phyloP scores from a whole-genome alignment of 2,113 vertebrate genomes.

The Pongo abelii region DNA sequence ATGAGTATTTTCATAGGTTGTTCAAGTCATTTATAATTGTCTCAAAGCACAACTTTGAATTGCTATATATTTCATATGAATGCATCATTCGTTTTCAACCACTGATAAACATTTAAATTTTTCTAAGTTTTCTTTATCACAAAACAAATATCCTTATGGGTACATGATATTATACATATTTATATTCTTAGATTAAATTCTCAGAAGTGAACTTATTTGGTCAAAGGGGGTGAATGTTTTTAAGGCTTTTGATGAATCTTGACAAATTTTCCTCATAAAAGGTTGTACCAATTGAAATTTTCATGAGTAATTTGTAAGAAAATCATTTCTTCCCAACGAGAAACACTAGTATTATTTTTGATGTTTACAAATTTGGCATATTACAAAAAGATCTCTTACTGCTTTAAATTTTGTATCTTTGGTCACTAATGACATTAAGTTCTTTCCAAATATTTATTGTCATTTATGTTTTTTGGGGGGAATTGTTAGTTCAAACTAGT shows the following conservation, averaged over 20 bases:
- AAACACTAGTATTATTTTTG: conserved; percentile 13
- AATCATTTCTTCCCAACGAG: background rate
- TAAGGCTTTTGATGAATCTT: background rate
- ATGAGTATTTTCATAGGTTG: background rate
- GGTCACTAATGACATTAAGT: background rate
- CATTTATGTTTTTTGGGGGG: background rate
- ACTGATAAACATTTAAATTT: background rate
- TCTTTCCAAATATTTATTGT: background rate
- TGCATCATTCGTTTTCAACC: conserved; percentile 39
- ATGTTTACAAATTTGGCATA: background rate
- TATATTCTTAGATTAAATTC: conserved; percentile 23
- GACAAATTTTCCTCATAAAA: background rate
- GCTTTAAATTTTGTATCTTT: conserved; percentile 22
- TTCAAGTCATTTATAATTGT: background rate
- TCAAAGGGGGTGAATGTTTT: background rate
- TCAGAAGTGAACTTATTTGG: conserved; percentile 28
- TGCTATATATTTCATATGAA: background rate
- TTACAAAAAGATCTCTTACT: background rate
- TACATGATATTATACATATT: background rate
- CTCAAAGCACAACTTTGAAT: conserved; percentile 17
- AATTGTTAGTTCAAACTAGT: background rate
- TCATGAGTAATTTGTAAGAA: background rate
- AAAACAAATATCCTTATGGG: background rate
- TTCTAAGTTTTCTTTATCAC: background rate
- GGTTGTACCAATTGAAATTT: background rate